phyloP scores from a whole-genome alignment of 2,113 vertebrate genomes.

The Halcyon malimbica region DNA sequence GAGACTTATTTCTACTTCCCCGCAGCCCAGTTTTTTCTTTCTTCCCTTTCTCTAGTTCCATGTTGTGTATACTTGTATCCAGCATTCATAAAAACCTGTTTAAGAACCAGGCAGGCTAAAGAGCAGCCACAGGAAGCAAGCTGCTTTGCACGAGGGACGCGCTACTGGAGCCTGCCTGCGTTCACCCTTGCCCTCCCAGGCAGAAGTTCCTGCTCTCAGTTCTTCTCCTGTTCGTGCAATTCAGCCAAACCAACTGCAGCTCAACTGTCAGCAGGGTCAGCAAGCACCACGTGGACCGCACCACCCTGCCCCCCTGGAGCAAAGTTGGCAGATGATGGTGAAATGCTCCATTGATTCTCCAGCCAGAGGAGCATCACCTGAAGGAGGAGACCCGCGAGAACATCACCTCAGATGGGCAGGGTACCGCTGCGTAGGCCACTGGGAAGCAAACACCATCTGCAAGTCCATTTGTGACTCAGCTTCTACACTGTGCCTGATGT shows the following conservation, averaged over 20 bases:
- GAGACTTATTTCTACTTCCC: not conserved
- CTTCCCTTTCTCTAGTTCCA: not conserved
- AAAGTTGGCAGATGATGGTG: not conserved
- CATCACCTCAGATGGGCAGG: not conserved
- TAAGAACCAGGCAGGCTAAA: not conserved
- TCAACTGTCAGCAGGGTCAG: not conserved
- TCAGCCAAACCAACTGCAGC: not conserved
- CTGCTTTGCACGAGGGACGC: not conserved
- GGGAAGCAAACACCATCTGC: not conserved
- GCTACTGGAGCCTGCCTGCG: not conserved
- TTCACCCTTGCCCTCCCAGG: not conserved
- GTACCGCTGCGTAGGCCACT: not conserved
- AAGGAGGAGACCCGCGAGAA: not conserved
- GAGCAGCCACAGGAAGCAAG: not conserved
- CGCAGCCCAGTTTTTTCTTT: not conserved
- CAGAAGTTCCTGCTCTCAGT: not conserved
- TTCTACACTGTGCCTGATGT: not conserved
- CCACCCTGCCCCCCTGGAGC: not conserved
- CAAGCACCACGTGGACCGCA: accelerated
- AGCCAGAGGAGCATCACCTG: not conserved
- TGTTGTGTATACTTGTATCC: not conserved
- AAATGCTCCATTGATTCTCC: not conserved
- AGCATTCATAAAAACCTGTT: not conserved
- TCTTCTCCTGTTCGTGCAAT: not conserved
- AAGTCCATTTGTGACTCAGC: not conserved